Conservation (phyloP, 1,140 invertebrate genomes). For the Atta texana region DNA sequence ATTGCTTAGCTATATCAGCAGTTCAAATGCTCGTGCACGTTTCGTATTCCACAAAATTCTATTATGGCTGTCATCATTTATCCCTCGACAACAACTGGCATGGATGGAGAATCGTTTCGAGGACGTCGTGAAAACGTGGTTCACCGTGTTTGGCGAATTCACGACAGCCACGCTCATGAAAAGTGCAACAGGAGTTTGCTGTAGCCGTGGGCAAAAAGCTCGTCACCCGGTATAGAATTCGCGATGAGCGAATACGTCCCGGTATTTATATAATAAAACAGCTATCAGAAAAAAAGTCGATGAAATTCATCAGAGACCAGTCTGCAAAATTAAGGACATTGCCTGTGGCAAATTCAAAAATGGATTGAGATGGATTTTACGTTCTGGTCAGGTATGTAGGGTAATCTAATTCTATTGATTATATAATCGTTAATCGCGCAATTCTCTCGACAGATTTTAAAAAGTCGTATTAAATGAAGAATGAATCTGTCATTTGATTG, state of each 20-base stretch:
- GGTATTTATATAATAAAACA: conserved; percentile 43
- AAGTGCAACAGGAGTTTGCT: conserved; percentile 62
- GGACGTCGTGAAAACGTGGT: conserved; percentile 67
- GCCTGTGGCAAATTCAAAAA: neutral
- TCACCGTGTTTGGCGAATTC: conserved; percentile 65
- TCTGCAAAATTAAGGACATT: conserved; percentile 8
- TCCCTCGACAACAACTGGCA: neutral
- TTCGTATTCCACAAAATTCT: conserved; percentile 40
- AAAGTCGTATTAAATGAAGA: neutral
- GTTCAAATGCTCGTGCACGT: neutral
- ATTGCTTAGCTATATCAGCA: neutral
- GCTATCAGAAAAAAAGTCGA: neutral
- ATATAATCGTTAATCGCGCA: conserved; percentile 1
- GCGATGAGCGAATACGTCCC: neutral
- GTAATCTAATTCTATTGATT: conserved; percentile 24
- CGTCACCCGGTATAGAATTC: neutral
- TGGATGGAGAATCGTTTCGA: conserved; percentile 71
- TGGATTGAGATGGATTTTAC: neutral
- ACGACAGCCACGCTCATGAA: conserved; percentile 62
- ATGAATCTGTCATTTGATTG: neutral
- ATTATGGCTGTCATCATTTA: conserved; percentile 36
- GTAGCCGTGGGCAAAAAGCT: conserved; percentile 26
- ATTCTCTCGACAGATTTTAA: neutral
- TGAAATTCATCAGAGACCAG: neutral
- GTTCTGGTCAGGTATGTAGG: neutral